Evolutionary conservation across 1,140 invertebrate genomes (phyloP).

Genomic region (Drosophila dunni): DNA sequence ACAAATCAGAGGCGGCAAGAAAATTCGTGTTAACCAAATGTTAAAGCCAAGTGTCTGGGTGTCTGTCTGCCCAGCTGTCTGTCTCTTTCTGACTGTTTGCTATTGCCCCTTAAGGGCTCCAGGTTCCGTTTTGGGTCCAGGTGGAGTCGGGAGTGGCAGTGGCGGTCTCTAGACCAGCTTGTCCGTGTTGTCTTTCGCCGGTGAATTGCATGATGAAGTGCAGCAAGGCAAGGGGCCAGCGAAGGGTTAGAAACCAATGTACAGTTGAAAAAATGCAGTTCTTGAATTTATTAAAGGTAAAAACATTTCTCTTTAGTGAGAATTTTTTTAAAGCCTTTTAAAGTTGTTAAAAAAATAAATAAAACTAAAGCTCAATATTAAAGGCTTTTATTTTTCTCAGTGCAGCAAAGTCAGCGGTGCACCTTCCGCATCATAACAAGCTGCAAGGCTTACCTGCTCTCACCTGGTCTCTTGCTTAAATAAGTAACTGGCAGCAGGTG

Average conservation of each 20-base stretch:
- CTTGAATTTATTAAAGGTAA: no score
- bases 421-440: slow-evolving; percentile 33
- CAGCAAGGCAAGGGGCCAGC: slow-evolving; percentile 45
- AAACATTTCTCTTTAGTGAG: no score
- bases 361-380: no score
- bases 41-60: slow-evolving; percentile 75
- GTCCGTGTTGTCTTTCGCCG: slow-evolving; percentile 10
- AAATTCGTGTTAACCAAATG: slow-evolving; percentile 79
- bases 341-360: no score
- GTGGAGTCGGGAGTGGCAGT: background rate
- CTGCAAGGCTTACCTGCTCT: slow-evolving; percentile 17
- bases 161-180: slow-evolving; percentile 31
- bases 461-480: slow-evolving; percentile 53
- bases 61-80: slow-evolving; percentile 1
- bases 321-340: no score
- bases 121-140: slow-evolving; percentile 1
- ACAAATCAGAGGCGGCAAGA: slow-evolving; percentile 71
- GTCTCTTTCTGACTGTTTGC: slow-evolving; percentile 9
- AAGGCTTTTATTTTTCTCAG: background rate
- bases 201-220: slow-evolving; percentile 70
- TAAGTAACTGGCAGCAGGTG: slow-evolving; percentile 77
- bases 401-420: slow-evolving; percentile 8
- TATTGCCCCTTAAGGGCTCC: slow-evolving; percentile 50
- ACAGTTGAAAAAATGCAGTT: no score
- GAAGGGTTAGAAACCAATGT: background rate